These are phyloP conservation scores for Papio anubis DNA, from an alignment of 2,113 vertebrate genomes.

Conservation along the genomic window DNA sequence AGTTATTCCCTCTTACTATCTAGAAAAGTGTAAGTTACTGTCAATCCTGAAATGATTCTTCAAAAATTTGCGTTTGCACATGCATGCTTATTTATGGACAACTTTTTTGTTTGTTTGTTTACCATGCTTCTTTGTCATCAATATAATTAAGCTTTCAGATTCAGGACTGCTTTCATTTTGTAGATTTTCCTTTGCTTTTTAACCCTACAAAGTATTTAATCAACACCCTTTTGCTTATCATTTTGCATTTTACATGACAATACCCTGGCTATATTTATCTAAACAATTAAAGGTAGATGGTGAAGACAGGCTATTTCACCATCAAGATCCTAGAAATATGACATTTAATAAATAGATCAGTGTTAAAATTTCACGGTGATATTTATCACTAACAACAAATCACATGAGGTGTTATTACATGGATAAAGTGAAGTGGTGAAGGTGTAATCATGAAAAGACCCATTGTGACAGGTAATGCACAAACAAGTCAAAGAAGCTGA, in stretches of 20 bases:
- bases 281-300: neutral
- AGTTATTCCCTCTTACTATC: neutral
- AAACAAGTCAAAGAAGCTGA: neutral
- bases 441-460: neutral
- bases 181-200: neutral
- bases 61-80: neutral
- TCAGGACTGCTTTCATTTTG: neutral
- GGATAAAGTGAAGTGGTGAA: neutral
- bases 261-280: neutral
- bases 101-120: neutral
- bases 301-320: neutral
- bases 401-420: neutral
- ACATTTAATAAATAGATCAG: neutral
- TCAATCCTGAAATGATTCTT: neutral
- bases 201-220: neutral
- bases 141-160: neutral
- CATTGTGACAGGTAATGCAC: neutral
- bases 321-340: neutral
- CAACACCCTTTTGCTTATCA: neutral
- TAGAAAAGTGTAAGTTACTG: neutral
- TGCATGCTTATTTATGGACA: neutral
- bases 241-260: neutral
- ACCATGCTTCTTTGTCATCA: neutral
- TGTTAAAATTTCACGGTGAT: neutral
- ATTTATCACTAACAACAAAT: neutral